These are phyloP conservation scores for Tyrannus savana DNA, from an alignment of 2,113 vertebrate species.

Conservation along the genomic window DNA sequence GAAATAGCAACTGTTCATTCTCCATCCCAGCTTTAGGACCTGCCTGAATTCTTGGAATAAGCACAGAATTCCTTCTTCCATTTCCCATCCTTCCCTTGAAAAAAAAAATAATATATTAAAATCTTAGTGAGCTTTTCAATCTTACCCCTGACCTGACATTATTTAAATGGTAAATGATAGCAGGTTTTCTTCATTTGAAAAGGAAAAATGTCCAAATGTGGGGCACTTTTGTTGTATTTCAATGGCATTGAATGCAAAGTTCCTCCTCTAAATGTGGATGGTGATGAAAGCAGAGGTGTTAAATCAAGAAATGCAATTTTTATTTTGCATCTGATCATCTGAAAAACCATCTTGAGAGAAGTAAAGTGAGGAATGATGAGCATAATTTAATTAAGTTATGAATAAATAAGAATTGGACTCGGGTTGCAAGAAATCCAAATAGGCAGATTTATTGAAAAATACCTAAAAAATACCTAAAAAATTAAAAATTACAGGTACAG, in stretches of 20 bases:
- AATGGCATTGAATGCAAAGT: not conserved
- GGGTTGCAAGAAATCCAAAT: not conserved
- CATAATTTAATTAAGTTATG: not conserved
- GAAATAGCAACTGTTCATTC: not conserved
- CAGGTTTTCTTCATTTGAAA: not conserved
- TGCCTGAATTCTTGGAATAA: not conserved
- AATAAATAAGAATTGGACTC: not conserved
- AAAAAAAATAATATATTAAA: not conserved
- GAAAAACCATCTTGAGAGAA: not conserved
- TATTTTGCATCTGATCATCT: not conserved
- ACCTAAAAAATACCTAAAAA: not conserved
- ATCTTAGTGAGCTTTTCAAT: not conserved
- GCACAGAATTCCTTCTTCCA: not conserved
- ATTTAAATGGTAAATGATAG: not conserved
- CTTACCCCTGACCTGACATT: not conserved
- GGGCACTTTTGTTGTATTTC: not conserved
- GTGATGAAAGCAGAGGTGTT: not conserved
- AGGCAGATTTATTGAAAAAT: not conserved
- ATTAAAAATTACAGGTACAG: accelerated
- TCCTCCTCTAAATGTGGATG: not conserved
- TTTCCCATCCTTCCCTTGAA: not conserved
- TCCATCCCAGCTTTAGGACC: not conserved
- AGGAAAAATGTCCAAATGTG: not conserved
- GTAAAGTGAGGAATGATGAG: not conserved
- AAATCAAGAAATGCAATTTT: not conserved